Base-by-base conservation (phyloP, 2,888 invertebrate species). In the Drosophila eohydei region DNA sequence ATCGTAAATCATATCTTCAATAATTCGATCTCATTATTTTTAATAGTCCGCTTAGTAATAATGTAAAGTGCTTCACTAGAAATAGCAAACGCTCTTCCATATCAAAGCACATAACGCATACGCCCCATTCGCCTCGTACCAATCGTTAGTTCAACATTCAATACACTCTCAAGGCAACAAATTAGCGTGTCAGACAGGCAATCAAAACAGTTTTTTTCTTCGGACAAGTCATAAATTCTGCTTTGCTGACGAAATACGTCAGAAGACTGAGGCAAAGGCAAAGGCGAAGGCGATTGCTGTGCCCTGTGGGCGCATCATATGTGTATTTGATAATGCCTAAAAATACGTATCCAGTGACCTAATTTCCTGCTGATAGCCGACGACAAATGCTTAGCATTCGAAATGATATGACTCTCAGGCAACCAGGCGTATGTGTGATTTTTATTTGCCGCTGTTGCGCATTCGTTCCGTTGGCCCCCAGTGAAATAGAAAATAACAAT, bases 291-390 rank as follows among this genome's bases (percentile, higher is more conserved):
- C 41, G 32, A 12, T 36, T 40, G 9, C 21, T 7, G 34, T 60
- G 68, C 61, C 73, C 43, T 6, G n/a, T 30, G 57, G 58, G 57
- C 46, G 67, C 55, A 58, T 56, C 41, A 16, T 52, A 38, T 52
- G 52, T 38, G 36, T 50, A 32, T 56, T 69, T n/a, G 44, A 28
- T 30, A 54, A 54, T 50, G 28, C 67, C 81, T 83, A 83, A 81
- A 85, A 85, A 88, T 85, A 86, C 71, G 69, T 46, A 70, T 73
- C 36, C 87, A 67, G 81, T 88, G 86, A 88, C 86, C 86, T 62
- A 86, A 88, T 83, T 83, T 86, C 71, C 65, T 69, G 80, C 64
- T 86, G 86, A 76, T 79, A 78, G 79, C 50, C 54, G 54, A 16
- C 28, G 61, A 52, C 83, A 70, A 82, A 68, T 75, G 62, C 60